Conservation (phyloP, 2,113 vertebrate species). For the Pipa parva region DNA sequence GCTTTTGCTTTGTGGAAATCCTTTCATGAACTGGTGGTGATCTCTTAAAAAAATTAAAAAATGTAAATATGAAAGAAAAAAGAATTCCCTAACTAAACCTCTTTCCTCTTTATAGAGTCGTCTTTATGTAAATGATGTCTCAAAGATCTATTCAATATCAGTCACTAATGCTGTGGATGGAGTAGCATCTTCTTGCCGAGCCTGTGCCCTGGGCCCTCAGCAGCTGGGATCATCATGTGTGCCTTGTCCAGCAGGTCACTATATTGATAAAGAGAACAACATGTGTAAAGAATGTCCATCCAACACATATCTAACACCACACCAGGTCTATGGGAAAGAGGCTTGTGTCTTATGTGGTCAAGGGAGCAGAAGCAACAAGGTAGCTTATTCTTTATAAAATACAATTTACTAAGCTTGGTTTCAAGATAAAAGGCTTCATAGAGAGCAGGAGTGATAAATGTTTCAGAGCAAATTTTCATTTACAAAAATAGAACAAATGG, state of each 20-base stretch:
- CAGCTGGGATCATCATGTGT: constrained; percentile 79
- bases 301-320: constrained; percentile 79
- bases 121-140: constrained; percentile 76
- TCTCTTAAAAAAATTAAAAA: no score
- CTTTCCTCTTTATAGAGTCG: constrained; percentile 68
- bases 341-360: constrained; percentile 86
- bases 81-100: no score
- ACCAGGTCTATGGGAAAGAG: constrained; percentile 72
- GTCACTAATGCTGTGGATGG: constrained; percentile 85
- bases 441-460: no score
- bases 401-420: no score
- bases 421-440: no score
- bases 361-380: constrained; percentile 81
- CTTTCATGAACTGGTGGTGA: no score
- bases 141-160: constrained; percentile 84
- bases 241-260: constrained; percentile 86
- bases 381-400: constrained; percentile 42
- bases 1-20: no score
- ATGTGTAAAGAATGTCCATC: constrained; percentile 81
- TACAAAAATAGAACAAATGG: no score
- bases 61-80: no score
- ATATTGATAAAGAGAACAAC: constrained; percentile 79
- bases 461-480: no score
- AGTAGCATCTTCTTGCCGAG: constrained; percentile 77
- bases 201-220: constrained; percentile 79